Evolutionary conservation across 2,113 vertebrate genomes (phyloP).

Genomic region (Excalfactoria chinensis): DNA sequence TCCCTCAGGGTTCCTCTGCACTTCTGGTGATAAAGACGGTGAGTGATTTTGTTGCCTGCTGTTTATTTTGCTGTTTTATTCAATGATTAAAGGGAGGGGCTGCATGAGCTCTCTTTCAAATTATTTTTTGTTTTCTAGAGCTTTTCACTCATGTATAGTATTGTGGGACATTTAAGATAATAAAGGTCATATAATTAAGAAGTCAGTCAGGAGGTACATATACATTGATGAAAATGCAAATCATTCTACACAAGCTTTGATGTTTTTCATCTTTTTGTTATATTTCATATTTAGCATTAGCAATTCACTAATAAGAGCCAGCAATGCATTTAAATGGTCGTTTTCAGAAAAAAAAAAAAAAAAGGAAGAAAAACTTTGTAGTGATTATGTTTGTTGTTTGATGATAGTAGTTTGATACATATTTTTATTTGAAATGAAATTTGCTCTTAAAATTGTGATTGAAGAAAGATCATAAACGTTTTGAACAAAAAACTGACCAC

Average conservation of each 20-base stretch:
- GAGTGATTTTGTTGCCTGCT: neutral
- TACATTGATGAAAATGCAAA: neutral
- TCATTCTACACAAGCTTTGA: neutral
- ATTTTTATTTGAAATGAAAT: neutral
- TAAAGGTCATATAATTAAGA: too few relatives aligned
- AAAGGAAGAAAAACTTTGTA: neutral
- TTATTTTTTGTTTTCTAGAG: neutral
- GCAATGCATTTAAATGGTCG: neutral
- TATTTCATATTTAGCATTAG: neutral
- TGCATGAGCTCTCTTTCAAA: neutral
- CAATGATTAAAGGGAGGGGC: neutral
- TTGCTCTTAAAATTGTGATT: neutral
- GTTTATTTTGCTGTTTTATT: neutral
- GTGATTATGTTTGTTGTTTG: neutral
- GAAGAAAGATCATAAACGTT: neutral
- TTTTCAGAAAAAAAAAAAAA: neutral
- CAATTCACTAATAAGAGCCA: neutral
- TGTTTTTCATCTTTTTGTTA: neutral
- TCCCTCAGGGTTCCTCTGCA: slow-evolving; percentile 25
- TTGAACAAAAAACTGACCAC: neutral
- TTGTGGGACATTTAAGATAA: neutral
- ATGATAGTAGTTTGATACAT: neutral
- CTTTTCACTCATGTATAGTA: neutral
- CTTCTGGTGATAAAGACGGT: slow-evolving; percentile 35
- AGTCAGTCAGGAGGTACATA: neutral